Percentiles rank a stretch among this genome's conserved stretches.
These are phyloP conservation scores for Xiphophorus birchmanni DNA, from an alignment of 2,797 vertebrate genomes.

Conservation along the genomic window DNA sequence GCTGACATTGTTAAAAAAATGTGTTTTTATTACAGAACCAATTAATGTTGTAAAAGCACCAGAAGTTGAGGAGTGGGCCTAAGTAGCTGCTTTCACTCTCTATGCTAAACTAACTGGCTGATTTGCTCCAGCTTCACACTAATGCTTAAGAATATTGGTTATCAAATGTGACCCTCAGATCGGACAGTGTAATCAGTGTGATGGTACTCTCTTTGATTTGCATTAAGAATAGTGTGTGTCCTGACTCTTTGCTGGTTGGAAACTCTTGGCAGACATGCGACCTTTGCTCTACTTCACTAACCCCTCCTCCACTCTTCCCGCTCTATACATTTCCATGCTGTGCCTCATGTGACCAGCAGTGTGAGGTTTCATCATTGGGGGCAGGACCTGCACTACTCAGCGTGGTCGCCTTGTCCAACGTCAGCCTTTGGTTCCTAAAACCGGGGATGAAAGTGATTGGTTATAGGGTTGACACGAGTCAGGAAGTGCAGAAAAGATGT, in stretches of 20 bases:
- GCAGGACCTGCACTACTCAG: slow-evolving; percentile 27
- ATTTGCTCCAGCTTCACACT: background rate
- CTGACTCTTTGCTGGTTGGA: slow-evolving; percentile 15
- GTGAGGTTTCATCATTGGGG: slow-evolving; percentile 51
- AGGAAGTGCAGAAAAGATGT: slow-evolving; percentile 6
- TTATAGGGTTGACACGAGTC: slow-evolving; percentile 10
- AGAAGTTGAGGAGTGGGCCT: too few species aligned
- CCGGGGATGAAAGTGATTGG: background rate
- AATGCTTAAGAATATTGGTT: background rate
- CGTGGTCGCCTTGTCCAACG: slow-evolving; percentile 40
- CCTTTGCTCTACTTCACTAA: slow-evolving; percentile 69
- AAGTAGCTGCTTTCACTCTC: background rate
- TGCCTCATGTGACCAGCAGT: slow-evolving; percentile 54
- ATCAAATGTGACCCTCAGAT: background rate
- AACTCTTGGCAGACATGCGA: slow-evolving; percentile 40
- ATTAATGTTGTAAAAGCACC: background rate
- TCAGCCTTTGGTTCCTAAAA: slow-evolving; percentile 30
- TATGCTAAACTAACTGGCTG: background rate
- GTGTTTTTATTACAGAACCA: background rate
- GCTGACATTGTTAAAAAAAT: background rate
- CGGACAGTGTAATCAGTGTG: background rate
- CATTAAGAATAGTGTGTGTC: slow-evolving; percentile 18
- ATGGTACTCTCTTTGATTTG: slow-evolving; percentile 11
- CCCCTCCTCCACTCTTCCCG: slow-evolving; percentile 37
- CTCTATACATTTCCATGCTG: slow-evolving; percentile 26